Percentiles rank a stretch among this genome's conserved stretches.
These are phyloP conservation scores for Spialia ferax DNA, from an alignment of 2,888 invertebrate species.

Conservation along the genomic window DNA sequence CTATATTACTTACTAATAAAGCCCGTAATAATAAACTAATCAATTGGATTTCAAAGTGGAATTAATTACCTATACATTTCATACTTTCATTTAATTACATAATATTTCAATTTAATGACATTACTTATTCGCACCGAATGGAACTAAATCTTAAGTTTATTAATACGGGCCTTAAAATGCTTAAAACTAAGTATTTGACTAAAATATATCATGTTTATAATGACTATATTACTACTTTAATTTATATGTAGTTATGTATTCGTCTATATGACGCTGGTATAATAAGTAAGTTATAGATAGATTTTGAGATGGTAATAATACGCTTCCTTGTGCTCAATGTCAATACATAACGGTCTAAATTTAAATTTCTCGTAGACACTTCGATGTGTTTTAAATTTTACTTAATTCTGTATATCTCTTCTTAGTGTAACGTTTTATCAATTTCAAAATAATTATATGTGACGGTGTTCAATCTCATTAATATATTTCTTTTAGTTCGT, in stretches of 20 bases:
- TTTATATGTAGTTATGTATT: constrained; percentile 67
- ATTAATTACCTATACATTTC: too few species aligned
- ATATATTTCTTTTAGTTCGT: constrained; percentile 53
- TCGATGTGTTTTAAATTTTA: constrained; percentile 51
- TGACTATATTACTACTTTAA: constrained; percentile 52
- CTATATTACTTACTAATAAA: constrained; percentile 16
- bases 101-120: too few species aligned
- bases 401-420: constrained; percentile 45
- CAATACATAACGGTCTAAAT: constrained; percentile 76
- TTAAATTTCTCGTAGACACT: constrained; percentile 51
- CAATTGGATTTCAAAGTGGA: too few species aligned
- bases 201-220: constrained; percentile 70
- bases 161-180: too few species aligned
- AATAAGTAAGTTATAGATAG: constrained; percentile 60
- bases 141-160: too few species aligned
- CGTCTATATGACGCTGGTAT: constrained; percentile 83
- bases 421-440: constrained; percentile 53
- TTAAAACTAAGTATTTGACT: constrained; percentile 72
- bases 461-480: constrained; percentile 78
- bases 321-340: constrained; percentile 85
- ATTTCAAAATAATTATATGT: constrained; percentile 51
- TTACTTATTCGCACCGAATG: too few species aligned
- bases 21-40: too few species aligned
- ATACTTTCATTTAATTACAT: too few species aligned
- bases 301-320: constrained; percentile 60